Evolutionary conservation across 2,888 invertebrate genomes (phyloP).

Genomic region (Rambutsinella grinnellia): DNA sequence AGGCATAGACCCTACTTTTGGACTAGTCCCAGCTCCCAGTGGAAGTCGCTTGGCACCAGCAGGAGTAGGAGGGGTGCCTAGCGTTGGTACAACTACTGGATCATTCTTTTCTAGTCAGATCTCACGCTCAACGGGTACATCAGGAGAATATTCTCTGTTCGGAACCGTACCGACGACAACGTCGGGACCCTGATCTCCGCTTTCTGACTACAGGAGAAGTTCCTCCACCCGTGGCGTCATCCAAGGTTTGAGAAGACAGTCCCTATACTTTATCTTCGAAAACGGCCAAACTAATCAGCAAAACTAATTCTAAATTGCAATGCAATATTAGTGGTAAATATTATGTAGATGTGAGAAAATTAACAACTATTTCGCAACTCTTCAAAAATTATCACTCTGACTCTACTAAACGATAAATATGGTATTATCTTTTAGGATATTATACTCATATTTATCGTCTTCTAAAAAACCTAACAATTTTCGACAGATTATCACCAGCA

Average conservation of each 20-base stretch:
- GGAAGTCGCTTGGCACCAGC: constrained; percentile 7
- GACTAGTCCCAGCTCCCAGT: constrained; percentile 8
- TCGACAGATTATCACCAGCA: too few species aligned
- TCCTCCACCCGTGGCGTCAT: constrained; percentile 32
- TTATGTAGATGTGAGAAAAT: too few species aligned
- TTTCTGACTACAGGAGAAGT: constrained; percentile 44
- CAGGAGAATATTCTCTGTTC: constrained; percentile 47
- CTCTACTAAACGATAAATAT: too few species aligned
- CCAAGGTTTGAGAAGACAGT: constrained; percentile 37
- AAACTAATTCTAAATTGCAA: constrained; percentile 3
- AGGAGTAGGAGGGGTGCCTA: background rate
- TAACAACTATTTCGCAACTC: too few species aligned
- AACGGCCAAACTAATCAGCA: constrained; percentile 35
- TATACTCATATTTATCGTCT: too few species aligned
- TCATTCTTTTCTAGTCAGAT: constrained; percentile 47
- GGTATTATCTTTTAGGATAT: too few species aligned
- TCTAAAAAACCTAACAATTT: too few species aligned
- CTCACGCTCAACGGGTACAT: constrained; percentile 26
- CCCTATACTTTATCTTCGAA: constrained; percentile 45
- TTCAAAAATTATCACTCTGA: too few species aligned
- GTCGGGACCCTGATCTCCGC: constrained; percentile 50
- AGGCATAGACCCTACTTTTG: constrained; percentile 34
- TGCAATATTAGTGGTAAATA: background rate
- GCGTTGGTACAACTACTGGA: constrained; percentile 8
- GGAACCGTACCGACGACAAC: constrained; percentile 43